Base-by-base conservation (phyloP, 2,113 vertebrate species). In the Aptenodytes patagonicus region DNA sequence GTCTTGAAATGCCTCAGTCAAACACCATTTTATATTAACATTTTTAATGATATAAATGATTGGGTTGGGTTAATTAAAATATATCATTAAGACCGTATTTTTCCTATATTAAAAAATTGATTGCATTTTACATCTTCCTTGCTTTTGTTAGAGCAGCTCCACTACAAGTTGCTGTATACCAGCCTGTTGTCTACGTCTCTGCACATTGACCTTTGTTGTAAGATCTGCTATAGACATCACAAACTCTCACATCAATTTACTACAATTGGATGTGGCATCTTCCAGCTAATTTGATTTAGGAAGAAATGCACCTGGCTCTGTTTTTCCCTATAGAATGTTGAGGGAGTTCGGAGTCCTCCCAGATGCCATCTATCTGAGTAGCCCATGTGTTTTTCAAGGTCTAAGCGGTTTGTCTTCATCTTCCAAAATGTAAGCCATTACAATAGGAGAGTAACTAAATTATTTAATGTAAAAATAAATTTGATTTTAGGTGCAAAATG, bases 201-300 rank as follows among this genome's bases (percentile, higher is more conserved):
- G 97, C 98, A 98, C 98, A 98, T 97, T 99, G 99, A 99, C 99
- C 99, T 99, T 99, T 99, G 99, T 99, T 99, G 99, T 99, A 99
- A 99, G 99, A 99, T 99, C 99, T 98, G 98, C 98, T 98, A 99
- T 98, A 99, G 99, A 99, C 99, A 99, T 99, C 99, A 99, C 99
- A 99, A 99, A 99, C 99, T 99, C 99, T 99, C 99, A 99, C 99
- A 99, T 99, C 99, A 99, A 99, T 99, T 99, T 99, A 98, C 98
- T 97, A 98, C 99, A 99, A 99, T 99, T 99, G 99, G 99, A 99
- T 99, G 99, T 99, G 99, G 99, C 99, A 99, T 99, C 99, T 99
- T 99, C 99, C 98, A 98, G 99, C 98, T 99, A 99, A 99, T 99
- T 99, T 98, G 97, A 99, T 99, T 99, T 99, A 98, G 98, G 98